Conservation (phyloP, 2,797 vertebrate species). For the Crenichthys baileyi region DNA sequence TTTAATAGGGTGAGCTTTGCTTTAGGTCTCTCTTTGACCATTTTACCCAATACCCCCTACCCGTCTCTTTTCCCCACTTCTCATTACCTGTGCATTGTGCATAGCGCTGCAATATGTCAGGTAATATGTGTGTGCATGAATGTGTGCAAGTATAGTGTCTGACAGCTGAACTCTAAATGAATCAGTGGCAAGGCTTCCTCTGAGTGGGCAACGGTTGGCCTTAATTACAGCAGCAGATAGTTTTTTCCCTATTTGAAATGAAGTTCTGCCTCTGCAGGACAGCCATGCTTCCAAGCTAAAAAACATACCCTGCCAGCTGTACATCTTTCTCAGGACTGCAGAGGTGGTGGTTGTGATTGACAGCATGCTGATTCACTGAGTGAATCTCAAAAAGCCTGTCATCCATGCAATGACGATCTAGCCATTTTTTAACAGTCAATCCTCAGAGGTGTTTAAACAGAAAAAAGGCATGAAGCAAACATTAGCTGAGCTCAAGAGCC, state of each 20-base stretch:
- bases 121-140: slow-evolving; percentile 18
- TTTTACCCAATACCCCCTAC: slow-evolving; percentile 33
- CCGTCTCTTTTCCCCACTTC: slow-evolving; percentile 15
- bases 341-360: slow-evolving; percentile 45
- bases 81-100: slow-evolving; percentile 66
- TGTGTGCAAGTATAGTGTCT: slow-evolving; percentile 20
- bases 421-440: slow-evolving; percentile 16
- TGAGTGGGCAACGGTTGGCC: slow-evolving; percentile 26
- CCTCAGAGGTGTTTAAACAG: slow-evolving; percentile 9
- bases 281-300: slow-evolving; percentile 35
- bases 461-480: slow-evolving; percentile 7
- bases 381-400: slow-evolving; percentile 24
- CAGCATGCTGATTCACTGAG: slow-evolving; percentile 46
- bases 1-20: slow-evolving; percentile 17
- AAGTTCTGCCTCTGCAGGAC: slow-evolving; percentile 30
- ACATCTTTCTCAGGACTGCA: slow-evolving; percentile 31
- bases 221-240: slow-evolving; percentile 30
- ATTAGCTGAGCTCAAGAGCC: slow-evolving; percentile 2
- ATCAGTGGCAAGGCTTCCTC: slow-evolving; percentile 54
- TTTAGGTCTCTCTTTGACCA: slow-evolving; percentile 27
- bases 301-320: slow-evolving; percentile 38
- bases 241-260: neutral
- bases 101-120: slow-evolving; percentile 62
- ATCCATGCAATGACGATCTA: neutral
- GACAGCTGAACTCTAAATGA: slow-evolving; percentile 64